phyloP scores from a whole-genome alignment of 1,140 invertebrate genomes.

The Diuraphis noxia region DNA sequence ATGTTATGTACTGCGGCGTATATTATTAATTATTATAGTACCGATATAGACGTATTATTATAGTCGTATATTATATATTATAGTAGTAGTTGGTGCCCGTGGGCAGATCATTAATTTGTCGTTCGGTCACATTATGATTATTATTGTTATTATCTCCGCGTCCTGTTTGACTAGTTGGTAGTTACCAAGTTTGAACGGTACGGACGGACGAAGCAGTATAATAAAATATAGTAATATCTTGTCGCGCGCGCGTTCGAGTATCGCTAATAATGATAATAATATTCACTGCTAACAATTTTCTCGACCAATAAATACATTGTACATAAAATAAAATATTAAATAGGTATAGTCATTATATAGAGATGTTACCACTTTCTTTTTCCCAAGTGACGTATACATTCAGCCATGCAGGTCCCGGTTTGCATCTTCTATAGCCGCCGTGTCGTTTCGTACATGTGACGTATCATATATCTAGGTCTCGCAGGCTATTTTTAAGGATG shows the following conservation, averaged over 20 bases:
- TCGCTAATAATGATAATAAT: too few species aligned
- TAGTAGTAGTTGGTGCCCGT: neutral
- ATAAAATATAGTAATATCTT: neutral
- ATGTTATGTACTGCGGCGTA: neutral
- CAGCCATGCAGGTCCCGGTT: neutral
- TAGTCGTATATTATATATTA: neutral
- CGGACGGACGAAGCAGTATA: neutral
- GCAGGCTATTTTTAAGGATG: too few species aligned
- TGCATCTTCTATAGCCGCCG: neutral
- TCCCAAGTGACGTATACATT: neutral
- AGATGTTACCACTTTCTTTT: neutral
- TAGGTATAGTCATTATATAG: neutral
- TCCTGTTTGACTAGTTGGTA: slow-evolving; percentile 42
- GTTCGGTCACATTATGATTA: neutral
- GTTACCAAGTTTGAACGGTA: slow-evolving; percentile 33
- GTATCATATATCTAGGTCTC: too few species aligned
- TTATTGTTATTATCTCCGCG: neutral
- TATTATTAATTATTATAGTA: too few species aligned
- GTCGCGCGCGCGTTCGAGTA: neutral
- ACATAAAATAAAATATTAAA: too few species aligned
- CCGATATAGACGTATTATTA: neutral
- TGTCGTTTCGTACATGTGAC: neutral
- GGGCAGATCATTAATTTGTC: slow-evolving; percentile 37
- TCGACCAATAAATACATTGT: neutral
- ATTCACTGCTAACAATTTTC: neutral